Base-by-base conservation (phyloP, 2,797 vertebrate genomes). In the Phalloptychus januarius region DNA sequence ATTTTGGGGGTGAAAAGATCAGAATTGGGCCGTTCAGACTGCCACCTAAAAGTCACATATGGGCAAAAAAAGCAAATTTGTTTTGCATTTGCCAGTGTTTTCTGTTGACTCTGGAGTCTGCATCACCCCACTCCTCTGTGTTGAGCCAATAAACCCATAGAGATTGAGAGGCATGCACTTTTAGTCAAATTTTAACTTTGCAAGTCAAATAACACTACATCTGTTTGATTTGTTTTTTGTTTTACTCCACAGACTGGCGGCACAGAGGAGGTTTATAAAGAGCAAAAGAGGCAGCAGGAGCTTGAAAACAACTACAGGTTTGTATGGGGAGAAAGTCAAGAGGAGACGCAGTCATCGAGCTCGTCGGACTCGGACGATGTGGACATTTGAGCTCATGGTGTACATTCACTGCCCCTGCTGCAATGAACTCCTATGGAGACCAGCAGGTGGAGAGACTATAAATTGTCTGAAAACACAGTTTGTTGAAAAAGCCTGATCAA, bases 281-380 rank as follows among this genome's bases (percentile, higher is more conserved):
- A 98, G 77, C 96, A 96, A 79, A 96, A 96, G 77, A 93, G 97
- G 74, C 97, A 98, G 78, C 96, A 96, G 72, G 96, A 98, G 58
- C 87, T 98, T 86, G 97, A 98, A 85, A 97, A 96, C 94, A 98
- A 98, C 84, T 98, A 98, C 79, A 96, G 95, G 84, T 97, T 98
- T 82, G 97, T 98, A 75, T 98, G 97, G 97, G 95, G 95, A 89
- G 94, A 96, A 76, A 92, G 94, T 38, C 94, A 95, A 79, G 95
- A 96, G 63, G 95, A 96, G 42, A 88, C 90, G 12, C 93, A 95
- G 87, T 87, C 95, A 16, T 83, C 95, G 61, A 92, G 92, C 90
- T 85, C 93, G 0, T 94, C 96, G 1, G 97, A 96, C 86, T 95
- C 96, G 0, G 97, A 98, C 0, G 97, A 98, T 8, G 80, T 97